A percentile compares a stretch with the other conserved stretches of the same genome.
These are phyloP conservation scores for Stratiomys singularior DNA, from an alignment of 2,888 invertebrate genomes.

Conservation along the genomic window DNA sequence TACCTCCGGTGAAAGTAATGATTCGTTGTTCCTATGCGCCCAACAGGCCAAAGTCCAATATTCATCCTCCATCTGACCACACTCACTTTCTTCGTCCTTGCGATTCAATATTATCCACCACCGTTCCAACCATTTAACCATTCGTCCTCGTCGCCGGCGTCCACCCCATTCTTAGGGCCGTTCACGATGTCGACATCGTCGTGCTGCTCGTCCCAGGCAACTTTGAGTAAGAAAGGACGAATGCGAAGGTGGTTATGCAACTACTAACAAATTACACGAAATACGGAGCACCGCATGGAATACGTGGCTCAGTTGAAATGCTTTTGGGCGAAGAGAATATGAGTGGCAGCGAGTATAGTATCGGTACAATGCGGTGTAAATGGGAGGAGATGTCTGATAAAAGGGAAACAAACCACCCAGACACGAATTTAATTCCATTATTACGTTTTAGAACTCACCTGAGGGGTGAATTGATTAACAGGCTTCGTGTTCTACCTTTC, in stretches of 20 bases:
- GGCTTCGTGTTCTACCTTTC: conserved; percentile 48
- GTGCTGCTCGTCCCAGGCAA: neutral
- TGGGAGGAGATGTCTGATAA: conserved; percentile 16
- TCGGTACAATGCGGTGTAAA: neutral
- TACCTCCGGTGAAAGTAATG: conserved; percentile 34
- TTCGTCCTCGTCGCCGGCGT: conserved; percentile 21
- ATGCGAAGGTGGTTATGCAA: conserved; percentile 48
- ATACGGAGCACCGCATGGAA: conserved; percentile 29
- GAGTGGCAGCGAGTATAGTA: neutral
- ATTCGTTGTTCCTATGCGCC: conserved; percentile 29
- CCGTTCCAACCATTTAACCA: conserved; percentile 49
- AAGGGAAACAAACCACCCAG: conserved; percentile 51
- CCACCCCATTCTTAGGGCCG: neutral
- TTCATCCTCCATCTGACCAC: neutral
- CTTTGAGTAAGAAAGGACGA: neutral
- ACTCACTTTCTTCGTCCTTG: conserved; percentile 39
- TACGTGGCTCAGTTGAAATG: neutral
- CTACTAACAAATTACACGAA: conserved; percentile 51
- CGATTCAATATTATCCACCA: conserved; percentile 39
- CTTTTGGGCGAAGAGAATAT: neutral
- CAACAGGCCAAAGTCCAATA: neutral
- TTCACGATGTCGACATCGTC: neutral
- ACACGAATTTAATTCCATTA: conserved; percentile 58
- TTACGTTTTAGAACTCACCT: conserved; percentile 57
- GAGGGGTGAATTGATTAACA: conserved; percentile 57